Evolutionary conservation across 2,888 invertebrate species (phyloP).

Genomic region (Caenorhabditis sinica): DNA sequence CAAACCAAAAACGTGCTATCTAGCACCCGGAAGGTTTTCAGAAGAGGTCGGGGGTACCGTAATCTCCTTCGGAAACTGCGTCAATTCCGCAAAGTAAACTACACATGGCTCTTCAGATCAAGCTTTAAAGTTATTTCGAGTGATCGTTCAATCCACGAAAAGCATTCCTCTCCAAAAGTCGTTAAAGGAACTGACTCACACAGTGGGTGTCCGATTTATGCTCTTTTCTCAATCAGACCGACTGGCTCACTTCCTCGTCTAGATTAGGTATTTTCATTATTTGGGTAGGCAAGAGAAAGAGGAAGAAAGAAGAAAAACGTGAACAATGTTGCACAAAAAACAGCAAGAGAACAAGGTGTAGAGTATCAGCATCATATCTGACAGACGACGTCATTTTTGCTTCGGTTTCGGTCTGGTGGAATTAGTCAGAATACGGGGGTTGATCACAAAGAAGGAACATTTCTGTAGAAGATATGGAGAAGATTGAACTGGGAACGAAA

Average conservation of each 20-base stretch:
- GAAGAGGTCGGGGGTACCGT: not conserved
- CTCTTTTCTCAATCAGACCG: conserved; percentile 21
- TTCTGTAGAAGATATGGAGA: too few relatives aligned
- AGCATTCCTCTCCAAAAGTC: conserved; percentile 4
- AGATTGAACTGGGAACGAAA: too few relatives aligned
- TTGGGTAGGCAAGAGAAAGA: not conserved
- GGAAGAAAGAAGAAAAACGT: not conserved
- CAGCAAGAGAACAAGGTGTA: not conserved
- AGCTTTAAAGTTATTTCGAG: not conserved
- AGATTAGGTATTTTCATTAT: conserved; percentile 12
- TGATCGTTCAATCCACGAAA: not conserved
- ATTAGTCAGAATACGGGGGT: too few relatives aligned
- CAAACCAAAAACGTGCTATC: too few relatives aligned
- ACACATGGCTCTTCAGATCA: not conserved
- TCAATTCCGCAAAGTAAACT: not conserved
- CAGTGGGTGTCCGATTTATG: conserved; percentile 11
- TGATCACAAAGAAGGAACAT: too few relatives aligned
- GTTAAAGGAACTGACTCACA: conserved; percentile 14
- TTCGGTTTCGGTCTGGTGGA: not conserved
- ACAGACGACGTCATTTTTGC: not conserved
- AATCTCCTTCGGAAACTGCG: not conserved
- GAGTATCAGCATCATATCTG: not conserved
- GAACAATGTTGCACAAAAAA: conserved; percentile 30
- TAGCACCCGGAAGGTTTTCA: not conserved
- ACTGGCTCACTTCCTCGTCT: conserved; percentile 21